phyloP scores from a whole-genome alignment of 2,888 invertebrate genomes.

The Ptilodon capucinus region DNA sequence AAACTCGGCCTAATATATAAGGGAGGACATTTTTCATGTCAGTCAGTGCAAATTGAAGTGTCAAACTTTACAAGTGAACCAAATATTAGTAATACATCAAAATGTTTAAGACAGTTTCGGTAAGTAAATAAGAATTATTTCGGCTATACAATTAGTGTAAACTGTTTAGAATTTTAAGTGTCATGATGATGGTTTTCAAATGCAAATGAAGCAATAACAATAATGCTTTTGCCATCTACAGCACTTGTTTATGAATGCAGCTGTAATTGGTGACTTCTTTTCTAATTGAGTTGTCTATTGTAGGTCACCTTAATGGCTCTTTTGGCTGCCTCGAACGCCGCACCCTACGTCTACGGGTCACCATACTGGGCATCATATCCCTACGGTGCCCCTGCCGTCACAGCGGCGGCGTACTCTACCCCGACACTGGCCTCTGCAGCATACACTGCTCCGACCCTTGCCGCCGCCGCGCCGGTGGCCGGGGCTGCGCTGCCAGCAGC shows the following conservation, averaged over 20 bases:
- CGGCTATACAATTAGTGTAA: conserved; percentile 6
- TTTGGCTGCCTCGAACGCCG: conserved; percentile 41
- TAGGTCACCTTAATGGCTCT: conserved; percentile 49
- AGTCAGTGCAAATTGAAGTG: conserved; percentile 47
- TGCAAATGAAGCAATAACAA: not conserved
- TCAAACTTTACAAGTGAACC: conserved; percentile 32
- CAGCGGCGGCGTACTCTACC: conserved; percentile 8
- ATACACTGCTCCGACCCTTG: not conserved
- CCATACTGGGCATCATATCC: conserved; percentile 22
- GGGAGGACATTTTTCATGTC: conserved; percentile 42
- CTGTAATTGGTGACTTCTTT: not conserved
- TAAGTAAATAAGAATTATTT: conserved; percentile 32
- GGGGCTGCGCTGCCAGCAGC: conserved; percentile 1
- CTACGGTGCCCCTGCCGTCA: conserved; percentile 19
- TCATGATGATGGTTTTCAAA: not conserved
- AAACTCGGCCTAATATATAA: conserved; percentile 63
- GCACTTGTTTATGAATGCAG: not conserved
- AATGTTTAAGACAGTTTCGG: conserved; percentile 47
- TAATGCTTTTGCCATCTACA: not conserved
- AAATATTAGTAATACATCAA: conserved; percentile 29
- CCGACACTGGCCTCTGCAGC: conserved; percentile 14
- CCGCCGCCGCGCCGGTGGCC: conserved; percentile 3
- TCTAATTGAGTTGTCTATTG: conserved; percentile 6
- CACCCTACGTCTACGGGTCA: conserved; percentile 45
- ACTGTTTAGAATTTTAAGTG: conserved; percentile 4